Evolutionary conservation across 1,140 invertebrate species (phyloP).

Genomic region (Neodiprion fabricii): DNA sequence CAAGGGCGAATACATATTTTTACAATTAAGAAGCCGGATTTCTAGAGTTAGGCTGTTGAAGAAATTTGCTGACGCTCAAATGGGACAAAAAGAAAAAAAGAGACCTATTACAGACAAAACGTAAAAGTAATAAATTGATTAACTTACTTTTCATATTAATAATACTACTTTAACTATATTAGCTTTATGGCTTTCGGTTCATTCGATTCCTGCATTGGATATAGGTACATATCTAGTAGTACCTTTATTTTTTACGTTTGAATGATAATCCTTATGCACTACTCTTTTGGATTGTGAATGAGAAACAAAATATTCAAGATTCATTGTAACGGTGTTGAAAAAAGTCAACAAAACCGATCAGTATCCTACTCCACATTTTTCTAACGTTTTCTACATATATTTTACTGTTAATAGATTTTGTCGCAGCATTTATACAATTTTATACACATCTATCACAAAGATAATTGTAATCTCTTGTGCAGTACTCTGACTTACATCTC

Average conservation of each 20-base stretch:
- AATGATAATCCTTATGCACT: background rate
- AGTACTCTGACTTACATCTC: background rate
- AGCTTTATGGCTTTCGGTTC: background rate
- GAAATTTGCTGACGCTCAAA: too few relatives aligned
- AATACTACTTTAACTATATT: constrained; percentile 3
- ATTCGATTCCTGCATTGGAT: constrained; percentile 2
- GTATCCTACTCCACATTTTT: background rate
- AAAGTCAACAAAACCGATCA: background rate
- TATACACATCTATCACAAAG: background rate
- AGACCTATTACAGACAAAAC: too few relatives aligned
- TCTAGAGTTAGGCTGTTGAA: too few relatives aligned
- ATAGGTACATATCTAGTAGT: background rate
- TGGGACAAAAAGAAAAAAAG: too few relatives aligned
- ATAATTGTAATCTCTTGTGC: background rate
- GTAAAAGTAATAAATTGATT: too few relatives aligned
- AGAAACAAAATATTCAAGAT: background rate
- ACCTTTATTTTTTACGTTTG: background rate
- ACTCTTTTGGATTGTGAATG: background rate
- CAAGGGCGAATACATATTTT: too few relatives aligned
- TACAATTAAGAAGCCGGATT: too few relatives aligned
- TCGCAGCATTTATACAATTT: background rate
- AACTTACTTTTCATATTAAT: background rate
- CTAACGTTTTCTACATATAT: background rate
- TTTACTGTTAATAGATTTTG: background rate
- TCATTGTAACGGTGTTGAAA: background rate